A percentile compares a stretch with the other conserved stretches of the same genome.
Evolutionary conservation across 2,888 invertebrate genomes (phyloP).

Genomic region (Urechis unicinctus): DNA sequence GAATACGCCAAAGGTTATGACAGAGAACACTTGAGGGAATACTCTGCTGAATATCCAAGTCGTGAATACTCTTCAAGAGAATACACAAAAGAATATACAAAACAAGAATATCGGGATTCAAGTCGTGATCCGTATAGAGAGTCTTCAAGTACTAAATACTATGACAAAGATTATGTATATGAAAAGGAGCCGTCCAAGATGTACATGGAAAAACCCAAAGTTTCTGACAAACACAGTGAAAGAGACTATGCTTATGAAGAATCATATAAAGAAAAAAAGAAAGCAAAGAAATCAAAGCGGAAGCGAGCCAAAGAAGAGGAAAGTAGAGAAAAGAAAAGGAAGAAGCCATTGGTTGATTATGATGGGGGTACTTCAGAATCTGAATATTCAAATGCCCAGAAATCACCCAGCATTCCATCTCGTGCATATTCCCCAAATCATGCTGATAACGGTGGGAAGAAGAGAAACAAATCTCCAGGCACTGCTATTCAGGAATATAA

Average conservation of each 20-base stretch:
- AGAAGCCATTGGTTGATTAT: background rate
- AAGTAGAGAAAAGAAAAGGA: background rate
- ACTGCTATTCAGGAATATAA: background rate
- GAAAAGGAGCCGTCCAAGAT: background rate
- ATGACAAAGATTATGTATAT: background rate
- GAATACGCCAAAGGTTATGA: too few relatives aligned
- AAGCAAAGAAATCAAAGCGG: background rate
- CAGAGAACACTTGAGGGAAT: too few relatives aligned
- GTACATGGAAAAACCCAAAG: background rate
- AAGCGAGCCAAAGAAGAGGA: background rate
- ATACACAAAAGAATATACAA: background rate
- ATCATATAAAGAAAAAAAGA: background rate
- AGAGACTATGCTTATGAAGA: background rate
- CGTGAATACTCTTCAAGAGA: background rate
- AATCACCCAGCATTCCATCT: background rate
- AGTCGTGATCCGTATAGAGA: background rate
- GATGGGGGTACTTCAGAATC: background rate
- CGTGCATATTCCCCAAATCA: too few relatives aligned
- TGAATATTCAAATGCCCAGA: background rate
- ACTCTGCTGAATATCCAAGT: background rate
- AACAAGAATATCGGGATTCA: background rate
- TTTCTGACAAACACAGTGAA: background rate
- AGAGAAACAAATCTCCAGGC: background rate
- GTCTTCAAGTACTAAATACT: background rate
- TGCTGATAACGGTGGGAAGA: background rate